Evolutionary conservation across 2,888 invertebrate genomes (phyloP).

Genomic region (Gymnosoma rotundatum): DNA sequence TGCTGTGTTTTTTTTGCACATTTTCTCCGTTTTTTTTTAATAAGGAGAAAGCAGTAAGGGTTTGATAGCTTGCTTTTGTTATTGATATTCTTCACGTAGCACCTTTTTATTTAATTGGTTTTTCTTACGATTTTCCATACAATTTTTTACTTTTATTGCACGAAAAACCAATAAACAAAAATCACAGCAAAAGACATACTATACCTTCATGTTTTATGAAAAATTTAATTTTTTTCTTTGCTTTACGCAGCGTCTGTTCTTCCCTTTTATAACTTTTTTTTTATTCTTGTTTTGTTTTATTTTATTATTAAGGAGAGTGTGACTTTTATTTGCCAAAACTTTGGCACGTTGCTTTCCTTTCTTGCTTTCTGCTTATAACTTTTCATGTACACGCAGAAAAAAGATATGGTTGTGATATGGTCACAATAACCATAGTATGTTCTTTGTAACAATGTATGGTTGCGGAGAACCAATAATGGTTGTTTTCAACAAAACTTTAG

Average conservation of each 20-base stretch:
- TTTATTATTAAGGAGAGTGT: constrained; percentile 50
- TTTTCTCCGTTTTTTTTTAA: not conserved
- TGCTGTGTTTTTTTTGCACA: not conserved
- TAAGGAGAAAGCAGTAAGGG: constrained; percentile 50
- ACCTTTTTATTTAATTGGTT: constrained; percentile 38
- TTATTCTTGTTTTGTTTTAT: constrained; percentile 15
- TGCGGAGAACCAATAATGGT: too few species aligned
- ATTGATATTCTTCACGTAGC: constrained; percentile 66
- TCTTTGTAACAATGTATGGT: too few species aligned
- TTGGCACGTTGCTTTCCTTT: constrained; percentile 49
- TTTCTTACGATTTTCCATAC: constrained; percentile 14
- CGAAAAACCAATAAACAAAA: constrained; percentile 33
- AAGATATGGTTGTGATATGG: too few species aligned
- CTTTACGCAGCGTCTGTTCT: constrained; percentile 1
- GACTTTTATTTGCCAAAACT: constrained; percentile 68
- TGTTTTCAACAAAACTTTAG: too few species aligned
- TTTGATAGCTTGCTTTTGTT: constrained; percentile 43
- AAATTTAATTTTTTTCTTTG: constrained; percentile 40
- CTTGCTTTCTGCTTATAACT: constrained; percentile 7
- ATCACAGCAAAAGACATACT: constrained; percentile 66
- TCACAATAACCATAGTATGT: too few species aligned
- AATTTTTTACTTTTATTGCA: constrained; percentile 12
- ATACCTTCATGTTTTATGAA: constrained; percentile 60
- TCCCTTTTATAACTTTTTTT: too few species aligned
- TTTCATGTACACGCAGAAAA: too few species aligned